Base-by-base conservation (phyloP, 2,797 vertebrate genomes). In the Crenuchus spilurus region DNA sequence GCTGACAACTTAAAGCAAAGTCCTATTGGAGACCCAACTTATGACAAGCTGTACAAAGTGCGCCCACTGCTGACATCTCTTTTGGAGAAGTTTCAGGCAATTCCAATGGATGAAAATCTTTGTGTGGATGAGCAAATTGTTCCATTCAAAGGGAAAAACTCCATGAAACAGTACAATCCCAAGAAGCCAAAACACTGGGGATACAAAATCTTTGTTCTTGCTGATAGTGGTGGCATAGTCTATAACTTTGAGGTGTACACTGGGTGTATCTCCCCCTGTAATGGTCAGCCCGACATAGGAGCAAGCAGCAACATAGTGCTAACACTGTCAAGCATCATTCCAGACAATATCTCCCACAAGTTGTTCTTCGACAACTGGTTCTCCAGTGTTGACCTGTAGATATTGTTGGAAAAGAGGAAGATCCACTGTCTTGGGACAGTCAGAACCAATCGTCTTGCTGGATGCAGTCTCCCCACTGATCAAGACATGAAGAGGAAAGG, bases 21-120 rank as follows among this genome's bases (percentile, higher is more conserved):
- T 48, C 64, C 64, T 26, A 37, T 16, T 58, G 64, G 52, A 60
- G 37, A 69, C 37, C 64, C 54, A 49, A 44, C 10, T 13, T 57
- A 68, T 51, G 73, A 61, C 64, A 75, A 60, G 20, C 41, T 74
- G 37, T 67, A 44, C 51, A n/a, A 49, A 6, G 33, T 35, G 33
- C 8, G 33, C 8, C 33, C 33, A 35, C 33, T 35, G 33, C 8
- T 3, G 33, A 35, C 33, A 35, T 35, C 8, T 8, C 33, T 35
- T 20, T 2, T 49, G 2, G 7, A 22, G 1, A 49, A 49, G 7
- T 22, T 69, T 49, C 64, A 51, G 2, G 31, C 13, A 13, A 60
- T 75, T 18, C 54, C 44, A 28, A 41, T 75, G 37, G 24, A 69
- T 57, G 51, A 55, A 24, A 18, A 57, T 42, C 35, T 57, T 5